Conservation (phyloP, 2,888 invertebrate species). For the Carterocephalus palaemon region DNA sequence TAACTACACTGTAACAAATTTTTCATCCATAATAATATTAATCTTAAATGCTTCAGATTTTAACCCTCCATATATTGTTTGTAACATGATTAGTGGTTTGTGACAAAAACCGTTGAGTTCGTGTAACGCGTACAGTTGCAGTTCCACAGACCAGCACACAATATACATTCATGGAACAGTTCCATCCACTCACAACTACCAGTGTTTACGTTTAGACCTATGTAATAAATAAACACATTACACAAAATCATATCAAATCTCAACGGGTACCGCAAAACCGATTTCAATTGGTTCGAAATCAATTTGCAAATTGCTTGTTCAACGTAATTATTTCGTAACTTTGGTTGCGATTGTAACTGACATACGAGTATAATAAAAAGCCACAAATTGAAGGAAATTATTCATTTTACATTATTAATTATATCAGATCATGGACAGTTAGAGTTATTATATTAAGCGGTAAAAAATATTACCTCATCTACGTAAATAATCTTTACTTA, state of each 20-base stretch:
- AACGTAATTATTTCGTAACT: slow-evolving; percentile 9
- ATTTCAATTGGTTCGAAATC: slow-evolving; percentile 20
- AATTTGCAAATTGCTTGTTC: slow-evolving; percentile 18
- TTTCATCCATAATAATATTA: no score
- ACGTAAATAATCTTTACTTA: neutral
- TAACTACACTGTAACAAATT: no score
- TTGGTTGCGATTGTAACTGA: slow-evolving; percentile 12
- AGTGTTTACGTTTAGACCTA: slow-evolving; percentile 1
- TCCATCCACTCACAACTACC: slow-evolving; percentile 11
- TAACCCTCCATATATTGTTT: no score
- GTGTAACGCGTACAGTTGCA: no score
- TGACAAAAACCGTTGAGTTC: no score
- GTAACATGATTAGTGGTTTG: no score
- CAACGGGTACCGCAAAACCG: slow-evolving; percentile 1
- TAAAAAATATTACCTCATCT: neutral
- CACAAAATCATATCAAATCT: neutral
- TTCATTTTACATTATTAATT: no score
- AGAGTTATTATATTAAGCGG: no score
- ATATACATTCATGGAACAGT: no score
- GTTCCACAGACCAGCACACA: no score
- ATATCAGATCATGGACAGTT: no score
- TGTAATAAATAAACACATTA: neutral
- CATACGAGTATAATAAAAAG: slow-evolving; percentile 14
- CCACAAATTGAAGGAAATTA: slow-evolving; percentile 12
- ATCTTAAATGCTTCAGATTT: no score